phyloP scores from a whole-genome alignment of 2,113 vertebrate genomes.

The Chionomys nivalis region DNA sequence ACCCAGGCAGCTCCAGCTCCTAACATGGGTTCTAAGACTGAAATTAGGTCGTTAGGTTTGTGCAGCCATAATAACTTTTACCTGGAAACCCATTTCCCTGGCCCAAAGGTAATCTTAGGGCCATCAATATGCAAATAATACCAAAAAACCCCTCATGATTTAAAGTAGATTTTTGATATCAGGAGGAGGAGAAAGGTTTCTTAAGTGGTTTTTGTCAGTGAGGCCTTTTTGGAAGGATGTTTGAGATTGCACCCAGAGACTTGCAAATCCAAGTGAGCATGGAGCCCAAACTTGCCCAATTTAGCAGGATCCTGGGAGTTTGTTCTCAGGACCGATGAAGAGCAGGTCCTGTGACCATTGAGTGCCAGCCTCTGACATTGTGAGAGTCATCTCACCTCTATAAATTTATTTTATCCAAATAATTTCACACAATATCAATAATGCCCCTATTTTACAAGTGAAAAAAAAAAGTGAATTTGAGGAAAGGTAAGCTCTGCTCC shows the following conservation, averaged over 20 bases:
- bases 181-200: neutral
- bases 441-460: neutral
- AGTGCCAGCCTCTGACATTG: neutral
- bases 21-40: neutral
- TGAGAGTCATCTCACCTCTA: neutral
- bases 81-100: neutral
- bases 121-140: neutral
- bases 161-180: conserved; percentile 1
- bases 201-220: no score
- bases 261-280: no score
- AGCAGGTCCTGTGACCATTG: no score
- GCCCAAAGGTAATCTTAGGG: neutral
- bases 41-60: neutral
- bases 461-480: neutral
- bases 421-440: neutral
- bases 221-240: no score
- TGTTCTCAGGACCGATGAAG: neutral
- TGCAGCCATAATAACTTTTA: neutral
- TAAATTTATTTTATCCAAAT: neutral
- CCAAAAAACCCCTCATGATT: neutral
- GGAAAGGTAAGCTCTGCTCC: neutral
- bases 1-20: neutral
- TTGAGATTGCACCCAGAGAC: neutral
- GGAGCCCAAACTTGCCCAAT: neutral
- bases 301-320: neutral